These are phyloP conservation scores for Rhynchotus rufescens DNA, from an alignment of 2,797 vertebrate species.

Conservation along the genomic window DNA sequence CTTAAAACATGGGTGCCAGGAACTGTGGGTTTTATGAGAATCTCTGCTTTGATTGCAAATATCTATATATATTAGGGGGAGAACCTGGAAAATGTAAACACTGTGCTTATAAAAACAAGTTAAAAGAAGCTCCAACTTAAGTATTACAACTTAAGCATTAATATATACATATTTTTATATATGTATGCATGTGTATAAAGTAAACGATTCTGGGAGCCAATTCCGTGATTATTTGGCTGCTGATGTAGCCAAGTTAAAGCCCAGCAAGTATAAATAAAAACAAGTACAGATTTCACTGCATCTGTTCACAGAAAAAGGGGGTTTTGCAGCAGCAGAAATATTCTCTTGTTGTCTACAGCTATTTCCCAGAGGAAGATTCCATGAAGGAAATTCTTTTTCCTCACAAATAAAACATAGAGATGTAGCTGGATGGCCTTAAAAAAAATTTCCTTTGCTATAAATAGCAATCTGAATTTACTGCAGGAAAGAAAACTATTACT, in stretches of 20 bases:
- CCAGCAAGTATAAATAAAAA: background rate
- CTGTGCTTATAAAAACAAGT: background rate
- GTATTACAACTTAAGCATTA: background rate
- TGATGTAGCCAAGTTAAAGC: background rate
- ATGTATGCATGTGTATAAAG: rapidly evolving
- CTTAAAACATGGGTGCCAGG: background rate
- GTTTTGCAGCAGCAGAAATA: background rate
- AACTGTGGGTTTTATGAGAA: background rate
- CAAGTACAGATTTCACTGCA: background rate
- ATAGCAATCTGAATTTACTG: slow-evolving; percentile 12
- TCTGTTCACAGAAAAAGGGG: background rate
- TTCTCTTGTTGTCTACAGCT: background rate
- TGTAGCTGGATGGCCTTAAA: background rate
- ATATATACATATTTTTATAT: rapidly evolving
- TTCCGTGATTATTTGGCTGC: background rate
- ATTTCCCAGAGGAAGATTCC: background rate
- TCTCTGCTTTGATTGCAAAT: background rate
- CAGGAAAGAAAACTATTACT: background rate
- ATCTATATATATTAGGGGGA: background rate
- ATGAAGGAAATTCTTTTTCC: background rate
- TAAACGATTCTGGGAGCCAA: background rate
- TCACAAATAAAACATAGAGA: rapidly evolving
- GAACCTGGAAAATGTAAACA: background rate
- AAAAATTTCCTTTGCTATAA: background rate
- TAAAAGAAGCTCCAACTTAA: background rate